Evolutionary conservation across 2,797 vertebrate species (phyloP).

Genomic region (Ataeniobius toweri): DNA sequence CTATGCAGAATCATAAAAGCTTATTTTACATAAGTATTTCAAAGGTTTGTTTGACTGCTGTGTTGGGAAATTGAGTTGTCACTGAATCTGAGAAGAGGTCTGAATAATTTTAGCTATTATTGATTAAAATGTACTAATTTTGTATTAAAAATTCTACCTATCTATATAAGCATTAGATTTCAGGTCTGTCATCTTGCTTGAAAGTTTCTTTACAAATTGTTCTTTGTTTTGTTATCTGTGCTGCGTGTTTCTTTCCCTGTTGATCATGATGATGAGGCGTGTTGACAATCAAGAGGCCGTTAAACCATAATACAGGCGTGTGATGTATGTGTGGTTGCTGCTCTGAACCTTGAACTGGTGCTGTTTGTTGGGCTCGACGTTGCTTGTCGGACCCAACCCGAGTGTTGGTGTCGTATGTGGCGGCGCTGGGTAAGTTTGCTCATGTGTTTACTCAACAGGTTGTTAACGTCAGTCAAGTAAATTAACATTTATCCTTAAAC

Average conservation of each 20-base stretch:
- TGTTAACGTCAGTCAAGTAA: slow-evolving; percentile 72
- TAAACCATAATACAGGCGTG: slow-evolving; percentile 67
- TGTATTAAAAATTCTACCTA: background rate
- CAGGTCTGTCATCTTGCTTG: background rate
- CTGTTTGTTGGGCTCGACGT: slow-evolving; percentile 53
- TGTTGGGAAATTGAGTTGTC: background rate
- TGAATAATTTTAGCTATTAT: background rate
- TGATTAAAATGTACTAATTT: background rate
- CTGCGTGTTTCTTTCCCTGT: slow-evolving; percentile 24
- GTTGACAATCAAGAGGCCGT: slow-evolving; percentile 28
- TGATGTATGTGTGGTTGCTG: slow-evolving; percentile 42
- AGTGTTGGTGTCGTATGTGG: slow-evolving; percentile 21
- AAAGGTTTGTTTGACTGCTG: background rate
- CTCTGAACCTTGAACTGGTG: slow-evolving; percentile 59
- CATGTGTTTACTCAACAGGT: slow-evolving; percentile 77
- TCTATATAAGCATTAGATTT: background rate
- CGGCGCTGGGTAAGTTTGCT: slow-evolving; percentile 30
- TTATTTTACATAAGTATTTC: background rate
- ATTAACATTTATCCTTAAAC: slow-evolving; percentile 71
- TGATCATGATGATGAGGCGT: slow-evolving; percentile 41
- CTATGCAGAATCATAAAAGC: background rate
- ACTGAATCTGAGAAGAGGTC: background rate
- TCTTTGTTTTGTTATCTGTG: slow-evolving; percentile 15
- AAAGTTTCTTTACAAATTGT: background rate
- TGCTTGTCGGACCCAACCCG: slow-evolving; percentile 5